These are phyloP conservation scores for Berghia stephanieae DNA, from an alignment of 1,140 invertebrate genomes.

Conservation along the genomic window DNA sequence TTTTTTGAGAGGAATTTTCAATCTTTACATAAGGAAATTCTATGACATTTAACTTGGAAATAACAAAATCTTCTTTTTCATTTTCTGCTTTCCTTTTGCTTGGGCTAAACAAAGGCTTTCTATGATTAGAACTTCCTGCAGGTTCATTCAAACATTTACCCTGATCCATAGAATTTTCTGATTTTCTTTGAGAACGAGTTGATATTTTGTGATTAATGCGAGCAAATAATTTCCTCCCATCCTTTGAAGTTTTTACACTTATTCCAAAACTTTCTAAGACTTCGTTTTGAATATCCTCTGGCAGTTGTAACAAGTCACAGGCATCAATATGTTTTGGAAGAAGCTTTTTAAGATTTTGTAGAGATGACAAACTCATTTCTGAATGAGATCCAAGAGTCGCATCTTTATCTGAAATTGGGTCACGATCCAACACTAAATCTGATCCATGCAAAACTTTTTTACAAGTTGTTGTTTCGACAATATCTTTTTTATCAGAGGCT, in stretches of 20 bases:
- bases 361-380: neutral
- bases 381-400: neutral
- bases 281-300: conserved; percentile 1
- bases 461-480: neutral
- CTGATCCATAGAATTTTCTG: too few species aligned
- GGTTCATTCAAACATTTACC: too few species aligned
- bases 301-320: neutral
- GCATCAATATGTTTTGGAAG: conserved; percentile 7
- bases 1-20: too few species aligned
- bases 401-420: neutral
- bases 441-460: neutral
- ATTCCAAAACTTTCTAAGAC: conserved; percentile 21
- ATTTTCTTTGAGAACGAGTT: neutral
- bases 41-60: too few species aligned
- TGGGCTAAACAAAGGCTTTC: neutral
- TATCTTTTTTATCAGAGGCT: neutral
- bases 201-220: neutral
- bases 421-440: too few species aligned
- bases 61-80: too few species aligned
- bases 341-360: neutral
- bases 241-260: neutral
- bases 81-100: neutral
- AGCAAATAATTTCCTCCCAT: conserved; percentile 8
- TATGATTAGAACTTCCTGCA: neutral
- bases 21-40: too few species aligned